Evolutionary conservation across 1,140 invertebrate genomes (phyloP).

Genomic region (Lasioglossum baleicum): DNA sequence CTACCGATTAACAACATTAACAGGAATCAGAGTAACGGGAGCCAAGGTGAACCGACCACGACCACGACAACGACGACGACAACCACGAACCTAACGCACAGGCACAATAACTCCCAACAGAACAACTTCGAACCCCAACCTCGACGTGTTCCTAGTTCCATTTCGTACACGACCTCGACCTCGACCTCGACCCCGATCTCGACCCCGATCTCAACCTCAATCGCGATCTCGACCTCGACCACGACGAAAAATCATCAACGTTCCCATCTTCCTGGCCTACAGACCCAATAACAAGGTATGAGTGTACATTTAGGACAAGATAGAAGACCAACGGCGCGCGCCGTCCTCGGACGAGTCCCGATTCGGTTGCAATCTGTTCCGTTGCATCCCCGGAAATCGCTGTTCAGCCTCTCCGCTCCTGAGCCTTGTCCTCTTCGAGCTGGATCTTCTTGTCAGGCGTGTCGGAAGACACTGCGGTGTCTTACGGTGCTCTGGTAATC

Average conservation of each 20-base stretch:
- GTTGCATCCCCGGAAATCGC: too few relatives aligned
- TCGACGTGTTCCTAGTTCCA: slow-evolving; percentile 71
- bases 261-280: slow-evolving; percentile 46
- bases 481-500: too few relatives aligned
- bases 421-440: too few relatives aligned
- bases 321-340: too few relatives aligned
- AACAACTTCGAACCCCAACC: slow-evolving; percentile 71
- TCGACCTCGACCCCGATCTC: slow-evolving; percentile 61
- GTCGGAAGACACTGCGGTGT: too few relatives aligned
- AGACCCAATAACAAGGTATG: slow-evolving; percentile 57
- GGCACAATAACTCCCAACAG: slow-evolving; percentile 65
- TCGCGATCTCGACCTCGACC: slow-evolving; percentile 52
- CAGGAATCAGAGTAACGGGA: slow-evolving; percentile 65
- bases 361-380: too few relatives aligned
- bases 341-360: too few relatives aligned
- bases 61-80: slow-evolving; percentile 10
- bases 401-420: too few relatives aligned
- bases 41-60: slow-evolving; percentile 23
- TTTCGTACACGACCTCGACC: slow-evolving; percentile 68
- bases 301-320: slow-evolving; percentile 29
- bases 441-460: too few relatives aligned
- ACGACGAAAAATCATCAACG: slow-evolving; percentile 52
- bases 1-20: slow-evolving; percentile 67
- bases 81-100: slow-evolving; percentile 26
- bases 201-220: slow-evolving; percentile 50